Evolutionary conservation across 1,140 invertebrate species (phyloP).

Genomic region (Diachasmimorpha longicaudata): DNA sequence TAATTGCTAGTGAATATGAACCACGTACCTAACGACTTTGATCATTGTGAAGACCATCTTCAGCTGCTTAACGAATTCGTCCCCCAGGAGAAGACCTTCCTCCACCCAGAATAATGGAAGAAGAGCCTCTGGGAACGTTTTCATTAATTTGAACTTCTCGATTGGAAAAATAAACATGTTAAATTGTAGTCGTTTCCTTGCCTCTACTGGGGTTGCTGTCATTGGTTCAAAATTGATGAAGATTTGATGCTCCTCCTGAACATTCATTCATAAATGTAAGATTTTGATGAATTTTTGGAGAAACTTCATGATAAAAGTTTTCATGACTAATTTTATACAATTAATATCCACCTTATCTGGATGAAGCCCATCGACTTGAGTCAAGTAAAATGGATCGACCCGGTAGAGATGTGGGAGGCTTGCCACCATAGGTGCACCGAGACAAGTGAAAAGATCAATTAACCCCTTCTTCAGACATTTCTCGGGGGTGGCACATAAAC

Average conservation of each 20-base stretch:
- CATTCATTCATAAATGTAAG: no score
- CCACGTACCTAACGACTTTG: conserved; percentile 41
- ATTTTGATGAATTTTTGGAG: no score
- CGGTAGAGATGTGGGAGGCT: conserved; percentile 85
- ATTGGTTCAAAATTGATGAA: conserved; percentile 79
- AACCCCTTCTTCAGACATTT: conserved; percentile 74
- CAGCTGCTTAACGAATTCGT: conserved; percentile 43
- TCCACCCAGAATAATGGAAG: conserved; percentile 80
- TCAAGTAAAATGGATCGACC: conserved; percentile 70
- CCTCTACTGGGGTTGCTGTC: conserved; percentile 71
- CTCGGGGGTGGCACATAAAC: conserved; percentile 73
- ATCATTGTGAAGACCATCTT: conserved; percentile 45
- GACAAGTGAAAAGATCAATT: conserved; percentile 72
- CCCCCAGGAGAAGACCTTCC: conserved; percentile 63
- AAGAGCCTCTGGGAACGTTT: conserved; percentile 67
- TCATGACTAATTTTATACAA: no score
- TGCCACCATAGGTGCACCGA: conserved; percentile 71
- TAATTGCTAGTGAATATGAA: not conserved
- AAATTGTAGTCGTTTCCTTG: conserved; percentile 76
- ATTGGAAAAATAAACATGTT: conserved; percentile 70
- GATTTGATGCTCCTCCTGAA: conserved; percentile 72
- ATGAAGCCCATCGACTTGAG: conserved; percentile 73
- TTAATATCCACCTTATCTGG: conserved; percentile 65
- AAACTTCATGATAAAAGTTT: no score
- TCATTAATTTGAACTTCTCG: conserved; percentile 70